Conservation (phyloP, 2,113 vertebrate genomes). For the Noctilio leporinus region DNA sequence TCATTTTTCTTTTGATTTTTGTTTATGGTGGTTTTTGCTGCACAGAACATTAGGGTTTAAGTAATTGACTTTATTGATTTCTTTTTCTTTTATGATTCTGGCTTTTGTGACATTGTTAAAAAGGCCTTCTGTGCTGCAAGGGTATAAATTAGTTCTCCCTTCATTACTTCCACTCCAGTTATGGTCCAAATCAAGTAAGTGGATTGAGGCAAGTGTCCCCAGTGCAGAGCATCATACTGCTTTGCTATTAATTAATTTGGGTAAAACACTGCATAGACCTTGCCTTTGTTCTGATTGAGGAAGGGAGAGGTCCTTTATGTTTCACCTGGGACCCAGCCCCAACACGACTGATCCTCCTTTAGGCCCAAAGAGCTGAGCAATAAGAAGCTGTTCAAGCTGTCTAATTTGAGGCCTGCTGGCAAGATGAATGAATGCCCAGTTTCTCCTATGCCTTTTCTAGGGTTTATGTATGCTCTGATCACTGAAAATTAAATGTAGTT, state of each 20-base stretch:
- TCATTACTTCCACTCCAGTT: slow-evolving; percentile 36
- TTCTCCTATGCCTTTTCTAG: neutral
- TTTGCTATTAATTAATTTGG: neutral
- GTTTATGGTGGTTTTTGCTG: neutral
- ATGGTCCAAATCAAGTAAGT: slow-evolving; percentile 31
- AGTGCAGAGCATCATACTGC: neutral
- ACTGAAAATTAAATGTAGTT: neutral
- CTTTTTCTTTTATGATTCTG: neutral
- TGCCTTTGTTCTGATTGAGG: neutral
- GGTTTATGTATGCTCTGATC: neutral
- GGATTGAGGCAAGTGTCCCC: neutral
- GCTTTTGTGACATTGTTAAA: slow-evolving; percentile 13
- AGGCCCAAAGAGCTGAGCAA: neutral
- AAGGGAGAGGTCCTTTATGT: neutral
- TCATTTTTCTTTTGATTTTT: slow-evolving; percentile 26
- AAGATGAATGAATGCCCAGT: neutral
- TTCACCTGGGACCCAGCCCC: neutral
- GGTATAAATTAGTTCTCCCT: slow-evolving; percentile 2
- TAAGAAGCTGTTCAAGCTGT: neutral
- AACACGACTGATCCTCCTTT: neutral
- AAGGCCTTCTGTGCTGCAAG: neutral
- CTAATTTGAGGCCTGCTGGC: neutral
- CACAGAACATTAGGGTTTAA: neutral
- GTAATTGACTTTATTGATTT: slow-evolving; percentile 5
- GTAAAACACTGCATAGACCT: neutral